Conservation (phyloP, 1,140 invertebrate genomes). For the Heterodera schachtii region DNA sequence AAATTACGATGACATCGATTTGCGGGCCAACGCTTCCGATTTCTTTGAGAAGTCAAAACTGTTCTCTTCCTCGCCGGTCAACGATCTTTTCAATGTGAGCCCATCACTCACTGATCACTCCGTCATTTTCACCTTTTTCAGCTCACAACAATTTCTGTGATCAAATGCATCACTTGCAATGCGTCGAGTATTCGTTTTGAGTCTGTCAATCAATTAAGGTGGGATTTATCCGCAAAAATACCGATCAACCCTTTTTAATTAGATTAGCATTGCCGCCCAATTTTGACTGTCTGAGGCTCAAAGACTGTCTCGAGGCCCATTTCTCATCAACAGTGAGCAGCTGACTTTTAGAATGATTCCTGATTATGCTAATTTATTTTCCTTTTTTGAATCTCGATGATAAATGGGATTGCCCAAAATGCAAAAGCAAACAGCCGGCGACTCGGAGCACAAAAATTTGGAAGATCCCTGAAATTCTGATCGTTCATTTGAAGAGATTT, state of each 20-base stretch:
- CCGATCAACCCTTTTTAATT: no score
- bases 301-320: slow-evolving; percentile 33
- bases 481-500: slow-evolving; percentile 53
- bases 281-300: slow-evolving; percentile 8
- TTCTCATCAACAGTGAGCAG: slow-evolving; percentile 16
- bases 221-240: background rate
- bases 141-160: slow-evolving; percentile 31
- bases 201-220: slow-evolving; percentile 33
- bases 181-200: slow-evolving; percentile 33
- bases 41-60: slow-evolving; percentile 22
- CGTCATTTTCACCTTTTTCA: no score
- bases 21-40: slow-evolving; percentile 37
- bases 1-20: slow-evolving; percentile 46
- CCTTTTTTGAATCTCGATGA: slow-evolving; percentile 27
- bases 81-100: slow-evolving; percentile 53
- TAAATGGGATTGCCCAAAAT: slow-evolving; percentile 40
- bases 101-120: no score
- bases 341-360: background rate
- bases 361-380: no score
- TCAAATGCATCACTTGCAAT: slow-evolving; percentile 25
- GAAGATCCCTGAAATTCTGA: slow-evolving; percentile 32
- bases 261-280: slow-evolving; percentile 17
- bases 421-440: slow-evolving; percentile 29
- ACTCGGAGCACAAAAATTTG: slow-evolving; percentile 42
- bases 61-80: slow-evolving; percentile 49